Evolutionary conservation across 2,113 vertebrate species (phyloP).

Genomic region (Mugil cephalus): DNA sequence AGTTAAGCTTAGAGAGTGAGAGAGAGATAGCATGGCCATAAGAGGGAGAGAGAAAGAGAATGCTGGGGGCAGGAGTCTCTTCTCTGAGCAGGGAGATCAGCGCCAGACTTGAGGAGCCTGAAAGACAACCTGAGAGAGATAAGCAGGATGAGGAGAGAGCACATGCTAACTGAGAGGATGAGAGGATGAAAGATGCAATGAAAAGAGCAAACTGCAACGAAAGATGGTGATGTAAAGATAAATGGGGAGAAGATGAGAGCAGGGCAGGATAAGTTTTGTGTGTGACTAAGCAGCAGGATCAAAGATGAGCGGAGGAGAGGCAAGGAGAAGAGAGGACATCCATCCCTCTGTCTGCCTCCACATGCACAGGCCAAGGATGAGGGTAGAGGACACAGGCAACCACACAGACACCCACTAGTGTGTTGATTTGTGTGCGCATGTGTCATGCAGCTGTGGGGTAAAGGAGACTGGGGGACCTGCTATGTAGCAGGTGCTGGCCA

Average conservation of each 20-base stretch:
- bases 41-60: slow-evolving; percentile 39
- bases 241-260: slow-evolving; percentile 45
- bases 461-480: slow-evolving; percentile 57
- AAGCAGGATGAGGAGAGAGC: slow-evolving; percentile 67
- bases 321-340: slow-evolving; percentile 66
- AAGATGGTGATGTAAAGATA: slow-evolving; percentile 55
- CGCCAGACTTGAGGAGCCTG: slow-evolving; percentile 60
- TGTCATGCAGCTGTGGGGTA: slow-evolving; percentile 72
- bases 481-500: slow-evolving; percentile 79
- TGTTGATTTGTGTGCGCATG: slow-evolving; percentile 40
- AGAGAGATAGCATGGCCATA: slow-evolving; percentile 34
- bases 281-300: slow-evolving; percentile 70
- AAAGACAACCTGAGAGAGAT: slow-evolving; percentile 77
- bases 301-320: slow-evolving; percentile 61
- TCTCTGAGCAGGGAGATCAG: slow-evolving; percentile 66
- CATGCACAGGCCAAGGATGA: slow-evolving; percentile 59
- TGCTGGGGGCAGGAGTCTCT: slow-evolving; percentile 60
- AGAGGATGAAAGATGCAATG: slow-evolving; percentile 69
- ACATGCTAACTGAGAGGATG: slow-evolving; percentile 70
- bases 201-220: slow-evolving; percentile 64
- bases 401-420: slow-evolving; percentile 40
- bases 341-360: slow-evolving; percentile 55
- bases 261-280: slow-evolving; percentile 31
- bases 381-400: slow-evolving; percentile 45
- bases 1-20: slow-evolving; percentile 61